Evolutionary conservation across 2,797 vertebrate genomes (phyloP).

Genomic region (Pseudochirops cupreus): DNA sequence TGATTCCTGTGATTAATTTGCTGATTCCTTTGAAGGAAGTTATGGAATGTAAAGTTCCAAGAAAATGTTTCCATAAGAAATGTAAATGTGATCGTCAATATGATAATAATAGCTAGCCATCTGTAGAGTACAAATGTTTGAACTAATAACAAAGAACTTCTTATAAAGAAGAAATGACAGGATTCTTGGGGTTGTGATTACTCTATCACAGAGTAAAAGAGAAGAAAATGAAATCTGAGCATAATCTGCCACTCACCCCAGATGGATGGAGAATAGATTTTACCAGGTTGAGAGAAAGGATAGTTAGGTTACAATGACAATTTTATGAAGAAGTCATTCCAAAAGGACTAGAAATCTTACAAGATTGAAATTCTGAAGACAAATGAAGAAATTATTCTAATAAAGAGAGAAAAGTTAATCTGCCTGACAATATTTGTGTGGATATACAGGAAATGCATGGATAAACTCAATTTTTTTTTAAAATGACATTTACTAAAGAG

Average conservation of each 20-base stretch:
- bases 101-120: neutral
- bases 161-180: neutral
- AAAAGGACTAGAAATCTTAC: neutral
- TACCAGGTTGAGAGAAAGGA: neutral
- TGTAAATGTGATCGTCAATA: neutral
- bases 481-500: neutral
- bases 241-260: neutral
- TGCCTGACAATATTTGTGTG: neutral
- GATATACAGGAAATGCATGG: neutral
- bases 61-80: neutral
- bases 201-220: neutral
- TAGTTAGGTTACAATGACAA: neutral
- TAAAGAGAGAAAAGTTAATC: neutral
- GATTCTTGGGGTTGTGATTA: neutral
- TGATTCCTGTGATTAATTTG: too few species aligned
- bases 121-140: neutral
- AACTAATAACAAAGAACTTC: neutral
- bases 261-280: neutral
- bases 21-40: neutral
- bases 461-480: neutral
- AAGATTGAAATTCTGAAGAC: neutral
- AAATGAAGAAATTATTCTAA: neutral
- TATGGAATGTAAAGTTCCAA: neutral
- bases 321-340: neutral
- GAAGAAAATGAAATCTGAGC: neutral